Evolutionary conservation across 2,113 vertebrate species (phyloP).

Genomic region (Laticauda colubrina): DNA sequence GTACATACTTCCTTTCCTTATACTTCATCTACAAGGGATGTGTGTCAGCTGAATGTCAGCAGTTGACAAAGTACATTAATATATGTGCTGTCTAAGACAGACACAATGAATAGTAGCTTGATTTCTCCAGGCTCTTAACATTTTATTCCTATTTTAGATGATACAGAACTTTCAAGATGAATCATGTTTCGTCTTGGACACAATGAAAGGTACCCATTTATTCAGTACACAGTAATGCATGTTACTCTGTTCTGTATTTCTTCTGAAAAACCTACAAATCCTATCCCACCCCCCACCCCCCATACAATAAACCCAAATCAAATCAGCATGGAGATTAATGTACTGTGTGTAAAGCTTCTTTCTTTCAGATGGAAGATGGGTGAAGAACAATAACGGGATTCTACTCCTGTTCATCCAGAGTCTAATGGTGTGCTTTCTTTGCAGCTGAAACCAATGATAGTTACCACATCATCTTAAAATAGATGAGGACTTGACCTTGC

Average conservation of each 20-base stretch:
- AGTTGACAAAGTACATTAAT: not conserved
- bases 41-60: not conserved
- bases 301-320: not conserved
- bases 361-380: not conserved
- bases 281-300: not conserved
- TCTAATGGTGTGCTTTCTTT: slow-evolving; percentile 41
- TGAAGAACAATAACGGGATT: not conserved
- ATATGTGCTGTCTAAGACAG: not conserved
- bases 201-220: slow-evolving; percentile 86
- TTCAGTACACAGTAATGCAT: not conserved
- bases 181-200: slow-evolving; percentile 94
- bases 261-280: not conserved
- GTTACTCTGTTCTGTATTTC: not conserved
- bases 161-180: slow-evolving; percentile 98
- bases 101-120: not conserved
- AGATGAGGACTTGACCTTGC: slow-evolving; percentile 48
- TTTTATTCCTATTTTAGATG: slow-evolving; percentile 76
- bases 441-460: slow-evolving; percentile 90
- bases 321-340: not conserved
- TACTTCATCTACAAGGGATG: not conserved
- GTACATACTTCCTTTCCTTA: not conserved
- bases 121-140: not conserved
- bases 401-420: fast-evolving
- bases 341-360: not conserved
- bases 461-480: slow-evolving; percentile 94